These are phyloP conservation scores for Hypomecis punctinalis DNA, from an alignment of 2,888 invertebrate species.

Conservation along the genomic window DNA sequence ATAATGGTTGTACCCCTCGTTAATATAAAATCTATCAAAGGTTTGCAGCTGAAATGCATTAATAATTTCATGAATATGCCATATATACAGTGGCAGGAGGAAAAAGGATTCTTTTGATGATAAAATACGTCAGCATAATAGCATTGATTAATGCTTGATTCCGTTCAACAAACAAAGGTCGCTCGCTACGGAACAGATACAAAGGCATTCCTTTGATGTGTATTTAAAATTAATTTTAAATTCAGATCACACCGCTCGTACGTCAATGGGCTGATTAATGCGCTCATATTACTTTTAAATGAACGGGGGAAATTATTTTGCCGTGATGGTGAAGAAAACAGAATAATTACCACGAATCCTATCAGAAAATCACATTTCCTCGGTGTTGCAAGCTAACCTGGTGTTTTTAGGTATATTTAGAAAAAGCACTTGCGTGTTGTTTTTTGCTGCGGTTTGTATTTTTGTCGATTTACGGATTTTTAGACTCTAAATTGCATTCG, in stretches of 20 bases:
- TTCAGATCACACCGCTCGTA: constrained; percentile 26
- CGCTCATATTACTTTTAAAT: constrained; percentile 28
- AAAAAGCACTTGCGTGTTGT: too few relatives aligned
- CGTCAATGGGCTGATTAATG: constrained; percentile 27
- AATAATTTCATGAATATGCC: neutral
- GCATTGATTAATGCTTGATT: constrained; percentile 21
- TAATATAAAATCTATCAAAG: too few relatives aligned
- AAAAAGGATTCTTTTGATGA: constrained; percentile 20
- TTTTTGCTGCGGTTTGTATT: too few relatives aligned
- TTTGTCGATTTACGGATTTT: too few relatives aligned
- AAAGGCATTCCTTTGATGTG: constrained; percentile 27
- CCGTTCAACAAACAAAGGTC: constrained; percentile 15
- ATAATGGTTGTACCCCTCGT: too few relatives aligned
- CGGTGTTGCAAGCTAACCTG: neutral
- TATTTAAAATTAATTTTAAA: constrained; percentile 26
- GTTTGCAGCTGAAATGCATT: too few relatives aligned
- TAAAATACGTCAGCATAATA: constrained; percentile 9
- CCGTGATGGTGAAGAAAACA: constrained; percentile 11
- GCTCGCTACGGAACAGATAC: constrained; percentile 6
- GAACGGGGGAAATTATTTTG: constrained; percentile 15
- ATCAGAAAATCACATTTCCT: too few relatives aligned
- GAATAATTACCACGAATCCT: neutral
- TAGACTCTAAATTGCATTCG: too few relatives aligned
- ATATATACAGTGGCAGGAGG: neutral
- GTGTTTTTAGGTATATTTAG: too few relatives aligned